Base-by-base conservation (phyloP, 2,113 vertebrate species). In the Peucedramus taeniatus region DNA sequence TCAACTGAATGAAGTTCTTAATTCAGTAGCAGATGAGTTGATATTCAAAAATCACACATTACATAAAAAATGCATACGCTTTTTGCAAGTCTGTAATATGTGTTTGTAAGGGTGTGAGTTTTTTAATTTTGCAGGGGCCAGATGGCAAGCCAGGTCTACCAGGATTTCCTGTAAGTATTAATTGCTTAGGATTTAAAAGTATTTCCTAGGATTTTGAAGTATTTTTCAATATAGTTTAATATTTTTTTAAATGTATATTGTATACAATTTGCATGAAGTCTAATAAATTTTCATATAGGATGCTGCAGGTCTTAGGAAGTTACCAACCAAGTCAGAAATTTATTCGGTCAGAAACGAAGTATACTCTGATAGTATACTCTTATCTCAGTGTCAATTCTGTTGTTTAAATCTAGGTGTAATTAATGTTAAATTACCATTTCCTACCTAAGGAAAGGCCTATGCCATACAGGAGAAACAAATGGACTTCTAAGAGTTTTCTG, bases 111-210 rank as follows among this genome's bases (percentile, higher is more conserved):
- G 11, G 10, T 9, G 13, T 82, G 61, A 21, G 7, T 4, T 2
- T 33, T 81, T 97, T 85, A 35, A 44, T 98, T 94, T 98, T 97
- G 26, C 97, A 99, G 99, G 99, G 99, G 18, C 98, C 98, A 39
- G 98, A 98, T 51, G 99, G 99, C n/a, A 94, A 97, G 59, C 98
- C 98, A 21, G 99, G 99, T 91, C 98, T 97, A 95, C 98, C 98
- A 76, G 99, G 99, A 97, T 99, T 99, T 94, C 98, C 99, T 75
- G 98, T 99, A 98, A 99, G 98, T 96, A 96, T 85, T 35, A 28
- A 11, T 9, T 57, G 66, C 15, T 63, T 42, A 61, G n/a, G 4
- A 72, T 86, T 83, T 77, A 59, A 69, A 12, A 6, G 8, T 33
- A 13, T 7, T 63, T 81, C 15, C 63, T 53, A 50, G 27, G 3